Evolutionary conservation across 2,113 vertebrate genomes (phyloP), one percentile per base, ranked within the genome.

Genomic region (Salvelinus namaycush): DNA sequence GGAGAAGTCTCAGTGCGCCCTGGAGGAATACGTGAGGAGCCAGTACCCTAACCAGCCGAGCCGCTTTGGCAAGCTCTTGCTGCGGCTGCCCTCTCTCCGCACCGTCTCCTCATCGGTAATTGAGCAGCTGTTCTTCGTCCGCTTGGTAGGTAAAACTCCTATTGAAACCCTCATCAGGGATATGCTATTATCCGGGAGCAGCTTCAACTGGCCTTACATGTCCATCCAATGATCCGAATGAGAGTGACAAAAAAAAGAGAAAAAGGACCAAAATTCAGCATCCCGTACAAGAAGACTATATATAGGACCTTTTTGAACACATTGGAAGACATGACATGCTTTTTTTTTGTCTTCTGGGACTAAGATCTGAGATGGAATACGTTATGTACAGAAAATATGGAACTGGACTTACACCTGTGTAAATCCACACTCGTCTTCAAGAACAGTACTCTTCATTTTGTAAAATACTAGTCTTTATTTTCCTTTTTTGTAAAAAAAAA

Each of bases 401-500:
- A 95, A 95, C 92, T 93, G 95, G 94, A 96, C 95, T 94, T 94
- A 95, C 94, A 88, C 92, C 93, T 95, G 89, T 96, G 95, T 96
- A 98, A 96, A 96, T 93, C 91, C 91, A 93, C 92, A 90, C 90
- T 92, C 91, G 91, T 94, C 94, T 92, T 93, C 95, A 96, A 89
- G 90, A 96, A 96, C 96, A 95, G 93, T 95, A 95, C 94, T 96
- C 95, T 95, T 95, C 95, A 97, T 98, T 99, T 99, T 99, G 97
- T 99, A 99, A 99, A 94, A 97, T 99, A 99, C 93, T 99, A 99
- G 97, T 97, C 96, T 98, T 98, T 98, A 98, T 98, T 99, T 98
- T 98, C 94, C 94, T 96, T 97, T 95, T 95, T 95, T 93, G 93
- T 96, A 95, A 94, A 93, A 54, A 54, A 54, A 54, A 18, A 6